Evolutionary conservation across 2,888 invertebrate genomes (phyloP).

Genomic region (Netelia virgata): DNA sequence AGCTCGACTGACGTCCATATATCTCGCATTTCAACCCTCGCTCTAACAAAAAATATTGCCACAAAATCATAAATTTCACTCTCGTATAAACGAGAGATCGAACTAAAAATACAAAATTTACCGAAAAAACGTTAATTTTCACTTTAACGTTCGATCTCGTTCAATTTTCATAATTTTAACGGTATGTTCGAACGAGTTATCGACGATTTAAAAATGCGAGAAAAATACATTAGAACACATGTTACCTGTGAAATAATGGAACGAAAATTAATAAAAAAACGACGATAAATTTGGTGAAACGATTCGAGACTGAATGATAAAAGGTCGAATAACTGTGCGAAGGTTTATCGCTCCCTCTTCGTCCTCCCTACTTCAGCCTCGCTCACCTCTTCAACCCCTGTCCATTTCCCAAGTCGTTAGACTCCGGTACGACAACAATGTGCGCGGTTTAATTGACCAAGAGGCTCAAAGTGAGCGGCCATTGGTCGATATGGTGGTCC

Average conservation of each 20-base stretch:
- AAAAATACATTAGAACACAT: not conserved
- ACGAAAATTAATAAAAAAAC: not conserved
- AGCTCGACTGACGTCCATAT: not conserved
- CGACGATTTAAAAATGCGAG: not conserved
- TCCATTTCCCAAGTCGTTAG: not conserved
- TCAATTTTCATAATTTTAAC: too few relatives aligned
- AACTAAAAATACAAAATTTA: too few relatives aligned
- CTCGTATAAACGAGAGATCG: too few relatives aligned
- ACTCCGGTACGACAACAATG: slow-evolving; percentile 8
- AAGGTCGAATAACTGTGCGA: slow-evolving; percentile 37
- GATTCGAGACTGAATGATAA: not conserved
- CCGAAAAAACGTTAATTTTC: too few relatives aligned
- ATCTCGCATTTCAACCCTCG: slow-evolving; percentile 8
- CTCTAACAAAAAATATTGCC: not conserved
- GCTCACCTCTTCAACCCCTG: not conserved
- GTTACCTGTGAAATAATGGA: not conserved
- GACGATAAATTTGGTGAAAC: not conserved
- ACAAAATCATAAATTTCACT: slow-evolving; percentile 10
- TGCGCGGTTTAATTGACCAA: slow-evolving; percentile 55
- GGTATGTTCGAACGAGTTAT: too few relatives aligned
- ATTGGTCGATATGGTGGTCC: slow-evolving; percentile 20
- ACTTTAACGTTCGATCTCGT: too few relatives aligned
- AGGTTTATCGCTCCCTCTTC: slow-evolving; percentile 12
- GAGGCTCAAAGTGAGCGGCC: slow-evolving; percentile 45
- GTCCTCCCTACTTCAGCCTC: not conserved